Percentiles rank a stretch among this genome's conserved stretches.
Evolutionary conservation across 92 coral and sea anemone species (phyloP).

Genomic region (Epizoanthus stellaris): DNA sequence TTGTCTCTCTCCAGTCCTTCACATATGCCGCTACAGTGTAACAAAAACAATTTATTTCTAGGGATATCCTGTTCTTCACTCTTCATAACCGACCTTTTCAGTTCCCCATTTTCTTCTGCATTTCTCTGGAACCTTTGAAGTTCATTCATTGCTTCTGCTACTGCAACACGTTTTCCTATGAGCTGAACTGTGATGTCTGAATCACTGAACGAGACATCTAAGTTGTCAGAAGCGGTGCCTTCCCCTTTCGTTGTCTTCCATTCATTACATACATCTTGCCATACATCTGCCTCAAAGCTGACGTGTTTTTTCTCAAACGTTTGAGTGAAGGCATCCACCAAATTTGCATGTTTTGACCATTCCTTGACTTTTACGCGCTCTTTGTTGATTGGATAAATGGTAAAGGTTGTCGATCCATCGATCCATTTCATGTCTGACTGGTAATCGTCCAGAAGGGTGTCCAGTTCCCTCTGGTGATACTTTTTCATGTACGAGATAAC

Average conservation of each 20-base stretch:
- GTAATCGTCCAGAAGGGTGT: slow-evolving; percentile 2
- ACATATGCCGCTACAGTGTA: slow-evolving; percentile 10
- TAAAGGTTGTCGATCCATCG: not conserved
- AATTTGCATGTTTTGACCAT: not conserved
- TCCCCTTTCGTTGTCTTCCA: not conserved
- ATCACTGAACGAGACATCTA: not conserved
- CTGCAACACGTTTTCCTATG: slow-evolving; percentile 33
- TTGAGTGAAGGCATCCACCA: not conserved
- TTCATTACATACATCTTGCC: not conserved
- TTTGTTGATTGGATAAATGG: slow-evolving; percentile 14
- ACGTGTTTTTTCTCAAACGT: slow-evolving; percentile 11
- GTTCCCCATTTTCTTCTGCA: slow-evolving; percentile 24
- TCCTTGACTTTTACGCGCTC: not conserved
- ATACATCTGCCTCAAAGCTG: slow-evolving; percentile 3
- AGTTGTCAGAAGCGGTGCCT: not conserved
- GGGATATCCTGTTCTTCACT: not conserved
- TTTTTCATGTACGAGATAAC: slow-evolving; percentile 3
- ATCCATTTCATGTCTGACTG: not conserved
- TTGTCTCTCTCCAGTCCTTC: slow-evolving; percentile 10
- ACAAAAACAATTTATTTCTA: slow-evolving; percentile 2
- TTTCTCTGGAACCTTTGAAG: not conserved
- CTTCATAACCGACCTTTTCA: slow-evolving; percentile 28
- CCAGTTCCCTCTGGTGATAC: slow-evolving; percentile 23
- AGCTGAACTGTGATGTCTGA: slow-evolving; percentile 16
- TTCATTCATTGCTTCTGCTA: not conserved